These are phyloP conservation scores for Pachyramphus minor DNA, from an alignment of 2,113 vertebrate genomes.

Conservation along the genomic window DNA sequence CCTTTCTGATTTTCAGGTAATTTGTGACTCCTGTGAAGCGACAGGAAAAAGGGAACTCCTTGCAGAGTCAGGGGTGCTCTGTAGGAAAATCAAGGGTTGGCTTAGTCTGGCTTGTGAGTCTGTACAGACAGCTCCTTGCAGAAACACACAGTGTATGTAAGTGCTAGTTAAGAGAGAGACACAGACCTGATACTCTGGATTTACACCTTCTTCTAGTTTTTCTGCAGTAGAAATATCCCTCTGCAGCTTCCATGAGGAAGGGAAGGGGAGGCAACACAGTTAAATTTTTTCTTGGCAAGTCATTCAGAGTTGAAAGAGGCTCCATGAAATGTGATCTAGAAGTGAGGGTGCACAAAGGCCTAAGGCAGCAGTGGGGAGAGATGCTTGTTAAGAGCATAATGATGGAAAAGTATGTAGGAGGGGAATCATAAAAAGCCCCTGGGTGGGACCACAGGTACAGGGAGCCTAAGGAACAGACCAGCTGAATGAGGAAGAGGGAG, in stretches of 20 bases:
- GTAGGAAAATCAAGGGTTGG: background rate
- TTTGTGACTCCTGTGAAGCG: background rate
- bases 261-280: background rate
- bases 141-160: background rate
- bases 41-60: background rate
- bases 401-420: background rate
- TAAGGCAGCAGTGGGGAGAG: background rate
- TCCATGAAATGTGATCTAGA: background rate
- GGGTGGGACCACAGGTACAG: background rate
- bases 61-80: background rate
- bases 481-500: background rate
- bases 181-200: background rate
- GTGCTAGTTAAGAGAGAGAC: background rate
- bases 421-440: background rate
- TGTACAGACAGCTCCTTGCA: background rate
- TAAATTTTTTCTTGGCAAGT: background rate
- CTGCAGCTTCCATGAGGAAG: background rate
- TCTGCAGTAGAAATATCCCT: background rate
- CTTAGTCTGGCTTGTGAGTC: background rate
- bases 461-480: background rate
- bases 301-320: background rate
- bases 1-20: conserved; percentile 21
- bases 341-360: background rate
- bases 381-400: background rate
- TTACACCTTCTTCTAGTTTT: background rate